Evolutionary conservation across 2,797 vertebrate species (phyloP).

Genomic region (Muscicapa striata): DNA sequence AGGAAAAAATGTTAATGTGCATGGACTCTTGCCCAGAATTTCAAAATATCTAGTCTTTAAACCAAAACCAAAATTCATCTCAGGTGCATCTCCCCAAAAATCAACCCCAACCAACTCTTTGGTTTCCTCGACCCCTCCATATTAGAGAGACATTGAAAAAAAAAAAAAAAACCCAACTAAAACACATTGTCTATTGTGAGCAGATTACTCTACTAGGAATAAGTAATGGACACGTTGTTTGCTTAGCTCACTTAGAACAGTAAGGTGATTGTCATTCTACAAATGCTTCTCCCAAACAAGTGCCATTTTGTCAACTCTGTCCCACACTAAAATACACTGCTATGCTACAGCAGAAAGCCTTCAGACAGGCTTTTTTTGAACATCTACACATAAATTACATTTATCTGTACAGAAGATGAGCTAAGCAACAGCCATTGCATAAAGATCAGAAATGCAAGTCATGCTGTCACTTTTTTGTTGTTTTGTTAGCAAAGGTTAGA

Average conservation of each 20-base stretch:
- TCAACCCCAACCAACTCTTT: not conserved
- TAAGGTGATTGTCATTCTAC: not conserved
- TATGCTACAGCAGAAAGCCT: not conserved
- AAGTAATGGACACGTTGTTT: not conserved
- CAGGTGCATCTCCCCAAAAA: not conserved
- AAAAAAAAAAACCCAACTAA: not conserved
- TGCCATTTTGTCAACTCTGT: not conserved
- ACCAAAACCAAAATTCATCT: not conserved
- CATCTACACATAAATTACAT: not conserved
- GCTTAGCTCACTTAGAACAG: not conserved
- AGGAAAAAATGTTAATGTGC: not conserved
- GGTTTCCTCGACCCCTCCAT: accelerated
- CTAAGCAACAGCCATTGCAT: not conserved
- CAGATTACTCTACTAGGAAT: not conserved
- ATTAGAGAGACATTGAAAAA: not conserved
- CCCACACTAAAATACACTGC: not conserved
- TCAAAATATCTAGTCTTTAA: not conserved
- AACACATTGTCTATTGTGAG: not conserved
- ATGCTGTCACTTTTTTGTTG: not conserved
- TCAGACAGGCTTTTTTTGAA: not conserved
- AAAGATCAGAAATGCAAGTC: not conserved
- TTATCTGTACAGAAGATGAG: not conserved
- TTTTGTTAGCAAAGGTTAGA: not conserved
- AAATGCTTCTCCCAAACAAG: not conserved
- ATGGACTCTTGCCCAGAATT: not conserved